Evolutionary conservation across 2,113 vertebrate species (phyloP), one percentile per base, ranked within the genome.

Genomic region (Bufo bufo): DNA sequence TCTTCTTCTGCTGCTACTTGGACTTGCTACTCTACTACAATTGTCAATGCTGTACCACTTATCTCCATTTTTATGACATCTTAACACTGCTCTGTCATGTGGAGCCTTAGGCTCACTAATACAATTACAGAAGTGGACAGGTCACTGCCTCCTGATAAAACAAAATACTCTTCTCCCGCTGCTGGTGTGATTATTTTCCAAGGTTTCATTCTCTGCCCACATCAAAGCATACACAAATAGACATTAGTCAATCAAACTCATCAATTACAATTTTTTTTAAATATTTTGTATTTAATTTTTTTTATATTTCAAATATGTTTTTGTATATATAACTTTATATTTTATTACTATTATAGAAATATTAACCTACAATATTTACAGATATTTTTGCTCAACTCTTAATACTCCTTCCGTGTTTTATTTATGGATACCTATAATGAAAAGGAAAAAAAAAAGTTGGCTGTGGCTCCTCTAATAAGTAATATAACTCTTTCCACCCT

Each of bases 401-500:
- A 43, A 23, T 17, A 58, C 43, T 59, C 5, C 20, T 66, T 49
- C 63, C 45, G 19, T 23, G 61, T 50, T 65, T 66, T 82, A 66
- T 66, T 83, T 83, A 59, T 69, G 61, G 49, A 52, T 52, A 83
- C 20, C 19, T 43, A 69, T 52, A 69, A 84, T 84, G 65, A 71
- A 69, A 52, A 50, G 47, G 54, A 33, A 81, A 79, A 80, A 81
- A 84, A 52, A 65, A 56, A 17, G n/a, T 56, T 87, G 77, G 77
- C 77, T 13, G 17, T 14, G 19, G 20, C 19, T 66, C 17, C 50
- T 23, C 69, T 85, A 81, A 81, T 85, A 78, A 65, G 49, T 86
- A 86, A 86, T 65, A 50, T 79, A 52, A 71, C 52, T 80, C 77
- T 72, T 58, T 71, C 85, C 85, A 80, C 77, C 85, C 77, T n/a